Evolutionary conservation across 2,113 vertebrate species (phyloP), one percentile per base, ranked within the genome.

Genomic region (Callionymus lyra): DNA sequence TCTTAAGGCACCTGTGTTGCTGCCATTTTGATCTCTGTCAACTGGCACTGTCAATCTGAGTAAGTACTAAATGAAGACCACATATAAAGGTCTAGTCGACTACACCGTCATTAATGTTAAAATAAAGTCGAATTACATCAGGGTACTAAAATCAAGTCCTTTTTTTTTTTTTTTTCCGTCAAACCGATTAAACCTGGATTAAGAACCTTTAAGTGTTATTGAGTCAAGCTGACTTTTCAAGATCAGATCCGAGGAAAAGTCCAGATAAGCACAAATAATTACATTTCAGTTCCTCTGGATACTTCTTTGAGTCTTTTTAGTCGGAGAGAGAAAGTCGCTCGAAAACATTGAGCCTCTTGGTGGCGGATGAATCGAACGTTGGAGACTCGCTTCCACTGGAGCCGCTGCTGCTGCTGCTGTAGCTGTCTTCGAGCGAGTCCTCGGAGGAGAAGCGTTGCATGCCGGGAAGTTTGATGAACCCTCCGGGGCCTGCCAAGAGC

Each of bases 371-470:
- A 13, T 94, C 91, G 1, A 93, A 91, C 0, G 87, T 88, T 0
- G 91, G 91, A 0, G 91, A 94, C 42, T 93, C 89, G 0, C 82
- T 85, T 6, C 91, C 89, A 12, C 91, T 91, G 44, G 87, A 74
- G 36, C 88, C 87, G 46, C 84, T 82, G 15, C 88, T 88, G 79
- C 87, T 88, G 73, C 88, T 91, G 79, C 86, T 89, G 59, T 89
- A 90, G 53, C 88, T 88, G 15, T 91, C 91, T 1, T 94, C 91
- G 12, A 94, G 79, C 3, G 91, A 93, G 60, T 90, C 90, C 39
- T 90, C 83, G 0, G 90, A 94, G 10, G 91, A 84, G 64, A 87
- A 90, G 2, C 90, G 82, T 56, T 91, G 85, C 43, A 84, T 59
- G 12, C 33, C 46, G 2, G 57, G 8, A 9, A 68, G 41, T 62